phyloP scores from a whole-genome alignment of 2,113 vertebrate genomes.

The Oceanodroma tethys region DNA sequence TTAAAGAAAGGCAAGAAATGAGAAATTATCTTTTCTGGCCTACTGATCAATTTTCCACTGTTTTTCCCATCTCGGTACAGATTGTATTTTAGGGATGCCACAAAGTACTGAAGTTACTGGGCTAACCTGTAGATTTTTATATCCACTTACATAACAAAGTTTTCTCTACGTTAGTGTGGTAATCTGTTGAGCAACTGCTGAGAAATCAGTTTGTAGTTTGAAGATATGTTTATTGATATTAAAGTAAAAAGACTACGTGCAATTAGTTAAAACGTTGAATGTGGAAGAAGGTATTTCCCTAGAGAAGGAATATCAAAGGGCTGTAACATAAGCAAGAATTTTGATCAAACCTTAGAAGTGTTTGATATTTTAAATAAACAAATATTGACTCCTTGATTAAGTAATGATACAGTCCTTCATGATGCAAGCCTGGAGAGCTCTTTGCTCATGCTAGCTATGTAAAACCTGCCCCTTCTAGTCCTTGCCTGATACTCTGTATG shows the following conservation, averaged over 20 bases:
- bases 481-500: background rate
- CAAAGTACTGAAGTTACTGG: background rate
- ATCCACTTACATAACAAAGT: background rate
- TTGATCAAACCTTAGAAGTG: background rate
- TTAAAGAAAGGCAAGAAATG: background rate
- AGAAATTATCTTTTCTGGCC: background rate
- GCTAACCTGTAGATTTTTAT: background rate
- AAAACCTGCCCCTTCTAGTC: background rate
- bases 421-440: background rate
- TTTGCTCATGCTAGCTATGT: background rate
- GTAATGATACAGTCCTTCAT: accelerated
- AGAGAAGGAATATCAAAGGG: background rate
- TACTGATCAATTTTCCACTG: background rate
- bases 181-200: background rate
- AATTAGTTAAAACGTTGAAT: background rate
- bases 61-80: background rate
- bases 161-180: background rate
- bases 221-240: background rate
- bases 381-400: background rate
- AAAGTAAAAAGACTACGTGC: background rate
- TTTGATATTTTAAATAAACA: constrained; percentile 19
- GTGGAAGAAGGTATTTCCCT: background rate
- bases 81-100: background rate
- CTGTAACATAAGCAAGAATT: background rate
- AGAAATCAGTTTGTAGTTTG: background rate